These are phyloP conservation scores for Clarias platycephalus DNA, from an alignment of 2,797 vertebrate species.

Conservation along the genomic window DNA sequence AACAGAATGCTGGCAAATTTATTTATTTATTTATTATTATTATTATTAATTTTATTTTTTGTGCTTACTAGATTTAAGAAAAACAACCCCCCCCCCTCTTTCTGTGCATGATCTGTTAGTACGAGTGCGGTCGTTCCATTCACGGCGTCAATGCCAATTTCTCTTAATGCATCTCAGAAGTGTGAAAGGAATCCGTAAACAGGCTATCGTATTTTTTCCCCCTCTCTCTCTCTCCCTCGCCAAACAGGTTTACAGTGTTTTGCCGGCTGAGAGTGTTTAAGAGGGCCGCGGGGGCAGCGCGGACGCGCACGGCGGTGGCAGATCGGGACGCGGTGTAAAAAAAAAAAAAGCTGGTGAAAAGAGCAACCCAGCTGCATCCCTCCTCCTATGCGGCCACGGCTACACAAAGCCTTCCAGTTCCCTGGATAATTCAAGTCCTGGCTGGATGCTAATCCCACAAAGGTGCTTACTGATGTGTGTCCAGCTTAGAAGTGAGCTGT, in stretches of 20 bases:
- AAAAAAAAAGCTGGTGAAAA: conserved; percentile 31
- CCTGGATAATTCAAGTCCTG: conserved; percentile 59
- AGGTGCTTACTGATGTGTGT: conserved; percentile 69
- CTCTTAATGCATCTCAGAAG: conserved; percentile 13
- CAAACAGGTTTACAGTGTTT: conserved; percentile 5
- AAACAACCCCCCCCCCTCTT: background rate
- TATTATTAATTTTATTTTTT: background rate
- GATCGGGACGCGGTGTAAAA: conserved; percentile 39
- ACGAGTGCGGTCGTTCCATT: background rate
- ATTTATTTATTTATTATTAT: no score
- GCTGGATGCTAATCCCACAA: conserved; percentile 73
- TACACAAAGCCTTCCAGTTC: conserved; percentile 53
- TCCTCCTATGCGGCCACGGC: conserved; percentile 38
- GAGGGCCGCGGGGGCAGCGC: conserved; percentile 10
- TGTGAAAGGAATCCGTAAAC: conserved; percentile 20
- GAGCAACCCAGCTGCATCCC: conserved; percentile 39
- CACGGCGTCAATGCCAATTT: background rate
- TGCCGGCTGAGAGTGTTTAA: conserved; percentile 11
- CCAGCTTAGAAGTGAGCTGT: conserved; percentile 64
- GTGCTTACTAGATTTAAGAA: background rate
- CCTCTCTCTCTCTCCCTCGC: background rate
- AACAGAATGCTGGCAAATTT: background rate
- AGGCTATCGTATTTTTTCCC: conserved; percentile 1
- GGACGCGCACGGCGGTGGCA: background rate
- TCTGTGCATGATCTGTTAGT: background rate